Conservation (phyloP, 2,113 vertebrate species). For the Pteruthius melanotis region DNA sequence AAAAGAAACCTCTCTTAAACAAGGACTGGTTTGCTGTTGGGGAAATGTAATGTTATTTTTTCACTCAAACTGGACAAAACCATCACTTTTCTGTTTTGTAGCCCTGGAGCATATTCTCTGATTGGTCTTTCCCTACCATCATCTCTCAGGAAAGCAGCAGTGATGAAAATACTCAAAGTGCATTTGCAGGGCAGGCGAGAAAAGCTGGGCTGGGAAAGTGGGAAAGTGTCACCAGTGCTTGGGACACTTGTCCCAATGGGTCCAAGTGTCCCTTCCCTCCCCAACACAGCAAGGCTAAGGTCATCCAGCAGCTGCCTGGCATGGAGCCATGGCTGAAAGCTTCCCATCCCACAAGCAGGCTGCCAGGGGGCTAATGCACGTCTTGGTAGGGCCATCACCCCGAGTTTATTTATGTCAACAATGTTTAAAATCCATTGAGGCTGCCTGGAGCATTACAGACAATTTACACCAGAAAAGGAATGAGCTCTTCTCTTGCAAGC, state of each 20-base stretch:
- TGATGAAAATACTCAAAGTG: neutral
- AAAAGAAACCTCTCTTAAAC: neutral
- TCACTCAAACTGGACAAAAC: neutral
- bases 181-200: neutral
- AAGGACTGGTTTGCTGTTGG: neutral
- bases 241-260: no score
- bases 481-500: neutral
- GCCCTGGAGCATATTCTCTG: neutral
- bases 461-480: neutral
- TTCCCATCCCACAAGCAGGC: neutral
- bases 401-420: neutral
- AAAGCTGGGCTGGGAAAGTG: neutral
- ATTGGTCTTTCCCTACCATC: neutral
- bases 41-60: neutral
- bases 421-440: neutral
- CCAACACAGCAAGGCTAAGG: neutral
- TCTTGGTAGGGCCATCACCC: neutral
- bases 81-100: neutral
- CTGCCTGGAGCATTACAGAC: neutral
- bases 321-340: neutral
- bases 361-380: neutral
- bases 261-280: neutral
- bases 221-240: neutral
- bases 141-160: neutral
- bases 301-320: neutral